A percentile compares a stretch with the other conserved stretches of the same genome.
Evolutionary conservation across 2,113 vertebrate genomes (phyloP).

Genomic region (Pardalotus punctatus): DNA sequence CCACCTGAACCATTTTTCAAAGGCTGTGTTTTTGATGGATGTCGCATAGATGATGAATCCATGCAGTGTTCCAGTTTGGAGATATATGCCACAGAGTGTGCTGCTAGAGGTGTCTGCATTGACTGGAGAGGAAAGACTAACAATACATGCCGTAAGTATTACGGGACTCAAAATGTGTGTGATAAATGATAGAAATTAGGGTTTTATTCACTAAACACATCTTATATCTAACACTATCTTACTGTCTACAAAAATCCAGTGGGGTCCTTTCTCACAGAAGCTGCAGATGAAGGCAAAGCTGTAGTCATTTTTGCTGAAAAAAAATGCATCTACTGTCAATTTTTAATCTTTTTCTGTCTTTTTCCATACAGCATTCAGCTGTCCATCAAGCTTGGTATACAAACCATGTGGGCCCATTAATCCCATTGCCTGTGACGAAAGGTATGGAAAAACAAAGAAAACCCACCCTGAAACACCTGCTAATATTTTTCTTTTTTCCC

Average conservation of each 20-base stretch:
- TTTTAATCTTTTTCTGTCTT: neutral
- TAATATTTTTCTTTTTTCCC: neutral
- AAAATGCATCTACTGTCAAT: neutral
- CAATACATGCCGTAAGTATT: conserved; percentile 79
- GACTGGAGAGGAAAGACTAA: conserved; percentile 83
- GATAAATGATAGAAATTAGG: neutral
- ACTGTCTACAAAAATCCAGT: neutral
- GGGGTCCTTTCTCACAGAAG: neutral
- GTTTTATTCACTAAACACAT: neutral
- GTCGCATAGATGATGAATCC: neutral
- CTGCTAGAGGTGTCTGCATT: conserved; percentile 75
- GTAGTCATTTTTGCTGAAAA: neutral
- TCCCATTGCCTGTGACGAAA: conserved; percentile 75
- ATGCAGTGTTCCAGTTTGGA: conserved; percentile 79
- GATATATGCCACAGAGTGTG: conserved; percentile 83
- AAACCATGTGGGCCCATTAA: conserved; percentile 77
- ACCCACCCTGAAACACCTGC: neutral
- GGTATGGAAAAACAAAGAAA: conserved; percentile 60
- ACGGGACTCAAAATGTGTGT: neutral
- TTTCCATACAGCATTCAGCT: conserved; percentile 71
- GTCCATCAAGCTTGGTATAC: conserved; percentile 77
- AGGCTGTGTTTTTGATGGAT: conserved; percentile 78
- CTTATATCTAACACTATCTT: neutral
- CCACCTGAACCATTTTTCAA: conserved; percentile 66
- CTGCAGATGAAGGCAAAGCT: neutral